phyloP scores from a whole-genome alignment of 64 coral and sea anemone species.

The Astreopora myriophthalma region DNA sequence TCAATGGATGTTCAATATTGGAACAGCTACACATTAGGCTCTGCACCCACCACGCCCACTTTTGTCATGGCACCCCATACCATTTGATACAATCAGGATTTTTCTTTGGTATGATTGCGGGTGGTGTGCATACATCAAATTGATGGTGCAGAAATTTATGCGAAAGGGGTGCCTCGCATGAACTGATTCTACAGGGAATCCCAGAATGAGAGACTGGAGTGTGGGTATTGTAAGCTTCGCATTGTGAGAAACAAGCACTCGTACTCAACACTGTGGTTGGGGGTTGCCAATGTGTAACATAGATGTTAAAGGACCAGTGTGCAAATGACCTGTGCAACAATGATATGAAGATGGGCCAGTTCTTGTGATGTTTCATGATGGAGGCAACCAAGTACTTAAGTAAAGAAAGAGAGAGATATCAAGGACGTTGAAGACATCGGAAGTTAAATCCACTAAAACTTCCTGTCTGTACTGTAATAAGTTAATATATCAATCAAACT shows the following conservation, averaged over 20 bases:
- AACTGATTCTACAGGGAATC: neutral
- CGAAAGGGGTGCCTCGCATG: neutral
- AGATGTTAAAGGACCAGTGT: neutral
- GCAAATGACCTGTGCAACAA: neutral
- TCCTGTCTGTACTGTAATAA: neutral
- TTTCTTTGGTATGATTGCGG: neutral
- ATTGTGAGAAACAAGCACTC: neutral
- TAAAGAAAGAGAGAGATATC: neutral
- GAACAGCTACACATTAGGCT: slow-evolving; percentile 43
- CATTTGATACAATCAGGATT: neutral
- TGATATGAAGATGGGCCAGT: neutral
- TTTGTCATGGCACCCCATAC: slow-evolving; percentile 8
- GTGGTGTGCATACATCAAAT: slow-evolving; percentile 4
- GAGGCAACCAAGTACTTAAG: neutral
- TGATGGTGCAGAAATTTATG: neutral
- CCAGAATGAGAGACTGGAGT: neutral
- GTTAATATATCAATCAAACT: slow-evolving; percentile 7
- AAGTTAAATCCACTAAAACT: neutral
- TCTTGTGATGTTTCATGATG: neutral
- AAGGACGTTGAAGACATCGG: neutral
- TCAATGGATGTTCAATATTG: slow-evolving; percentile 66
- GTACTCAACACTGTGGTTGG: neutral
- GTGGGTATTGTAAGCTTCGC: neutral
- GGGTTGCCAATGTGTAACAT: neutral
- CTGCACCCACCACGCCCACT: slow-evolving; percentile 30